These are phyloP conservation scores for Silurus asotus DNA, from an alignment of 2,113 vertebrate species.

Conservation along the genomic window DNA sequence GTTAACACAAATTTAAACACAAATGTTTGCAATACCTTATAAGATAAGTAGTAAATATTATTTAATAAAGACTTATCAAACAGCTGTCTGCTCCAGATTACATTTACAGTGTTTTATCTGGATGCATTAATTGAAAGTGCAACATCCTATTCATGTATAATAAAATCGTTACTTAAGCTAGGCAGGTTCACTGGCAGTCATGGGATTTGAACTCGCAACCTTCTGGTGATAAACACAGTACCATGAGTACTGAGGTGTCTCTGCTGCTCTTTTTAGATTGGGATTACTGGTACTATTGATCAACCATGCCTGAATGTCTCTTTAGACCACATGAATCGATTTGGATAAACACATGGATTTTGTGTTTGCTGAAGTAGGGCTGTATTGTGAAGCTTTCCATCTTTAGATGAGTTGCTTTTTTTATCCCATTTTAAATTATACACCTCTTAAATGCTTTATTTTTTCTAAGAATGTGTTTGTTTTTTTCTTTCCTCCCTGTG, in stretches of 20 bases:
- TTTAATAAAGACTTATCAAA: neutral
- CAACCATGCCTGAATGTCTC: constrained; percentile 54
- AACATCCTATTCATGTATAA: neutral
- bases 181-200: neutral
- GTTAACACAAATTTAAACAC: neutral
- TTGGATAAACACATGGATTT: constrained; percentile 58
- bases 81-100: neutral
- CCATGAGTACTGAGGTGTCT: constrained; percentile 26
- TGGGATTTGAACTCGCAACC: constrained; percentile 4
- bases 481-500: neutral
- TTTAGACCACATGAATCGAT: constrained; percentile 65
- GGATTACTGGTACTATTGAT: constrained; percentile 63
- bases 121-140: neutral
- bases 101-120: neutral
- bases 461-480: constrained; percentile 42
- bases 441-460: constrained; percentile 46
- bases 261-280: constrained; percentile 50
- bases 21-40: neutral
- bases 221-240: neutral
- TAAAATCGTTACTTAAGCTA: neutral
- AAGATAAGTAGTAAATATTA: neutral
- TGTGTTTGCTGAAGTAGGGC: constrained; percentile 55
- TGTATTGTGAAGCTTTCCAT: constrained; percentile 52
- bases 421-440: constrained; percentile 52
- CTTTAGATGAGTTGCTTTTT: constrained; percentile 59